Base-by-base conservation (phyloP, 2,797 vertebrate species). In the Halcyon badia region DNA sequence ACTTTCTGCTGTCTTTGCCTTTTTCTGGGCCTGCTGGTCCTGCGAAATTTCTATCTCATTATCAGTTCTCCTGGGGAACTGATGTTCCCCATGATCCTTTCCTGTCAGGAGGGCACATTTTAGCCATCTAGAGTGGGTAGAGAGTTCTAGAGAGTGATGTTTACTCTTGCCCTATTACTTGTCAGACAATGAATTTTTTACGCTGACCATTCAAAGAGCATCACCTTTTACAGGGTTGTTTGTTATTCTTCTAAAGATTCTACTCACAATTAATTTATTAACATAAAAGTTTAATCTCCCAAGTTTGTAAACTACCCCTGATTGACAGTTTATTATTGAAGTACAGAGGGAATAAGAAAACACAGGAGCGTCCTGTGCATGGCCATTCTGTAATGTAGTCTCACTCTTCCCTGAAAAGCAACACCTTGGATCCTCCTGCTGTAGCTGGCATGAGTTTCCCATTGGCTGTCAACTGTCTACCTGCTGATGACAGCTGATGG, bases 41-140 rank as follows among this genome's bases (percentile, higher is more conserved):
- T 89, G 60, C 83, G 95, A 89, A 93, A 64, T 73, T 89, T 93
- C 30, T 73, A 10, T 73, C 64, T 86, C 62, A 80, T 95, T 92
- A 87, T 41, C 49, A 58, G 31, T 81, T 52, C 28, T 90, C 62
- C 24, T 1, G 39, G 81, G 80, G 54, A 78, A 68, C 5, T 5
- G 5, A 8, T 91, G 31, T 78, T 52, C 51, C 28, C 51, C 51
- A 30, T 30, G 51, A 18, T 78, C 31, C 25, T 35, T 46, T 17
- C 39, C 57, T 87, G 58, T 44, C 85, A 82, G 26, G 12, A 89
- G 31, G 35, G 30, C 18, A 6, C 57, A 24, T 76, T 93, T 91
- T 77, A 84, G 20, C 60, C 37, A 39, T 64, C 39, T 68, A 39
- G 52, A 68, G 18, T 56, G 51, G 11, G 22, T 39, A 66, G 56